Evolutionary conservation across 2,113 vertebrate species (phyloP).

Genomic region (Butorides virescens): DNA sequence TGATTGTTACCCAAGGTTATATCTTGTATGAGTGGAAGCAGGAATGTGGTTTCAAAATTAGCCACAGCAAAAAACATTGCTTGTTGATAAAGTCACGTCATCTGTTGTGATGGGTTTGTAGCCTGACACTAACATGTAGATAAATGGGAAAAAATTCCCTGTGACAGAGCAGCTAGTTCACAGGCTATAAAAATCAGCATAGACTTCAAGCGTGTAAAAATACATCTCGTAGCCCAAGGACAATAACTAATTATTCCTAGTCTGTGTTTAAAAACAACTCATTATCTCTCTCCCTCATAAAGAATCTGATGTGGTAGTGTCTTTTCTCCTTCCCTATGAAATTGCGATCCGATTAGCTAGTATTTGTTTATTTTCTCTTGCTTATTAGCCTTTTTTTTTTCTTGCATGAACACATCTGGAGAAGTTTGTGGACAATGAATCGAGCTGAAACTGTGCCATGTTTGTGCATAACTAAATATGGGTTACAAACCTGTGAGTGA

Average conservation of each 20-base stretch:
- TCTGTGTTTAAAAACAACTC: conserved; percentile 42
- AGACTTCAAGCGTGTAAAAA: not conserved
- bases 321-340: not conserved
- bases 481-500: conserved; percentile 71
- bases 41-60: conserved; percentile 49
- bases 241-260: conserved; percentile 21
- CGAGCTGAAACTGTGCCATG: conserved; percentile 68
- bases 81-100: conserved; percentile 12
- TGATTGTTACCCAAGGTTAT: conserved; percentile 30
- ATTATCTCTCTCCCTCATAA: not conserved
- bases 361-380: conserved; percentile 24
- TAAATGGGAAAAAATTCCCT: not conserved
- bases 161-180: not conserved
- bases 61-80: not conserved
- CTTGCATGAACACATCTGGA: conserved; percentile 49
- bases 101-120: conserved; percentile 17
- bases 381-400: not conserved
- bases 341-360: not conserved
- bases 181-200: not conserved
- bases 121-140: not conserved
- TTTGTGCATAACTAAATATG: conserved; percentile 70
- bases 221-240: not conserved
- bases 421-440: conserved; percentile 60
- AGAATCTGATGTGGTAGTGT: not conserved
- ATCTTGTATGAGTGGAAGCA: conserved; percentile 29